A percentile compares a stretch with the other conserved stretches of the same genome.
phyloP scores from a whole-genome alignment of 1,140 invertebrate species.

The Bombus terrestris region DNA sequence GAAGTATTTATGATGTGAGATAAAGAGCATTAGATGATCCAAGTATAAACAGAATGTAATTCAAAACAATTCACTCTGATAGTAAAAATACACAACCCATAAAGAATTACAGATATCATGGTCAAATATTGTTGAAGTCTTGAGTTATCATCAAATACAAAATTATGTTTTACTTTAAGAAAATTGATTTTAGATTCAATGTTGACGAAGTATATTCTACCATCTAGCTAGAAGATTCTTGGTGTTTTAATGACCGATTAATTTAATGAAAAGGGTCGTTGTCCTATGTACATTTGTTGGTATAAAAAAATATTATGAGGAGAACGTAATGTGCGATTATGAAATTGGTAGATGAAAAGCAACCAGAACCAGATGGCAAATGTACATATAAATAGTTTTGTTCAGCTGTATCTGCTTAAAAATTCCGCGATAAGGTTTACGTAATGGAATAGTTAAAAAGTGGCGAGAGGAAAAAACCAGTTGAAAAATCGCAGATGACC shows the following conservation, averaged over 20 bases:
- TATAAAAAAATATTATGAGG: background rate
- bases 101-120: too few species aligned
- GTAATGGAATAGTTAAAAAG: background rate
- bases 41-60: background rate
- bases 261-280: background rate
- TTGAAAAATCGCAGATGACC: background rate
- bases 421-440: background rate
- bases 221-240: too few species aligned
- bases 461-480: background rate
- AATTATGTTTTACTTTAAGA: background rate
- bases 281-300: background rate
- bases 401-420: background rate
- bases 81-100: background rate
- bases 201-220: too few species aligned
- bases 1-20: background rate
- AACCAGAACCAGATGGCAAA: too few species aligned
- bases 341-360: background rate
- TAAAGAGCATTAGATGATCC: background rate
- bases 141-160: background rate
- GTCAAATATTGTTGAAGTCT: too few species aligned
- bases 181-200: background rate
- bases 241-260: too few species aligned
- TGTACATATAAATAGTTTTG: background rate
- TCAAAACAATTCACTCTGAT: background rate
- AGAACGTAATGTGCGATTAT: background rate